Percentiles rank a stretch among this genome's conserved stretches.
phyloP scores from a whole-genome alignment of 2,888 invertebrate genomes.

The Phengaris arion region DNA sequence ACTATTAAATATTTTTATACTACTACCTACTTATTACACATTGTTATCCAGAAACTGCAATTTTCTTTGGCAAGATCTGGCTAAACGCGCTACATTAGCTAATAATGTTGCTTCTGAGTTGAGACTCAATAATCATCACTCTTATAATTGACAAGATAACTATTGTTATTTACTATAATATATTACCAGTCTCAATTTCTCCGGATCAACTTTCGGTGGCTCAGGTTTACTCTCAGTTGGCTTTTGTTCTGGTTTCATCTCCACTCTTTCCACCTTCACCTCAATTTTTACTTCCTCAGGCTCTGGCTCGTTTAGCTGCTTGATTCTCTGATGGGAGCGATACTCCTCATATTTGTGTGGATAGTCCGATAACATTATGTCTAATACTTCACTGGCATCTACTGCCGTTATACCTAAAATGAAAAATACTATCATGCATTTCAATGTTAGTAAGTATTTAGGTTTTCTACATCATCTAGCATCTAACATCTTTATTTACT shows the following conservation, averaged over 20 bases:
- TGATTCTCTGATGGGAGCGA: conserved; percentile 82
- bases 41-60: too few species aligned
- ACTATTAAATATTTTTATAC: too few species aligned
- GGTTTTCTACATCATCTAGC: too few species aligned
- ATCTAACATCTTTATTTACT: conserved; percentile 74
- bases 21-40: too few species aligned
- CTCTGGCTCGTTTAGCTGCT: conserved; percentile 60
- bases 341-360: conserved; percentile 96
- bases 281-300: conserved; percentile 43
- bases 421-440: not conserved
- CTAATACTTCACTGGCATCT: conserved; percentile 94
- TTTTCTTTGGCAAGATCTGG: too few species aligned
- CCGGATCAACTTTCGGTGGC: conserved; percentile 58
- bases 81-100: too few species aligned
- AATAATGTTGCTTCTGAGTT: too few species aligned
- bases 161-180: too few species aligned
- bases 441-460: not conserved
- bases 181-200: conserved; percentile 65
- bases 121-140: too few species aligned
- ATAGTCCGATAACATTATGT: conserved; percentile 97
- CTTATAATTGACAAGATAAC: too few species aligned
- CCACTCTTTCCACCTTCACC: conserved; percentile 42
- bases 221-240: conserved; percentile 55
- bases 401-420: conserved; percentile 89
- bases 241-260: conserved; percentile 53